Conservation (phyloP, 1,140 invertebrate genomes). For the Probaryconus sp. region DNA sequence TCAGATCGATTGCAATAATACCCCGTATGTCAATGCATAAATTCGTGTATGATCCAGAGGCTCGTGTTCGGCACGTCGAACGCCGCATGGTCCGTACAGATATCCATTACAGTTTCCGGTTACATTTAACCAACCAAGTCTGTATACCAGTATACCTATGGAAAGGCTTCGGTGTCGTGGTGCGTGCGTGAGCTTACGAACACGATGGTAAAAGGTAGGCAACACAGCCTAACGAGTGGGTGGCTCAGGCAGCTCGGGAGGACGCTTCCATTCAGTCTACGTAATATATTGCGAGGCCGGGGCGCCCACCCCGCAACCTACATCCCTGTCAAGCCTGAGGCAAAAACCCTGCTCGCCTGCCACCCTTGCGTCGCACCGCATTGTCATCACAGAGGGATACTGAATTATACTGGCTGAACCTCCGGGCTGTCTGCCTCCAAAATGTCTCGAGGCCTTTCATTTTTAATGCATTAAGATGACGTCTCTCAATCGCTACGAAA, state of each 20-base stretch:
- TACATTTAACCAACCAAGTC: slow-evolving; percentile 65
- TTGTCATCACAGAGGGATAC: slow-evolving; percentile 59
- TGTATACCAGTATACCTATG: slow-evolving; percentile 38
- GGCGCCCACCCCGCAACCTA: slow-evolving; percentile 22
- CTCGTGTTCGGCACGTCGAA: slow-evolving; percentile 46
- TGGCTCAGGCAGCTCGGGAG: slow-evolving; percentile 28
- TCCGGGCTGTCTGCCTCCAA: slow-evolving; percentile 22
- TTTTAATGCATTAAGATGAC: slow-evolving; percentile 46
- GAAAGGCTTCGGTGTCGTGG: slow-evolving; percentile 13
- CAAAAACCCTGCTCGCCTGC: slow-evolving; percentile 29
- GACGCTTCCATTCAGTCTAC: slow-evolving; percentile 47
- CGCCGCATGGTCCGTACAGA: slow-evolving; percentile 56
- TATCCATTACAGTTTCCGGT: slow-evolving; percentile 66
- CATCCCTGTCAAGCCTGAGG: slow-evolving; percentile 29
- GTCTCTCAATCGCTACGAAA: slow-evolving; percentile 25
- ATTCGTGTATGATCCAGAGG: slow-evolving; percentile 53
- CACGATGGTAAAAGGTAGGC: slow-evolving; percentile 41
- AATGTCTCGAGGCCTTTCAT: slow-evolving; percentile 47
- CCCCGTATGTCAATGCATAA: slow-evolving; percentile 51
- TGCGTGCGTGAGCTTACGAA: slow-evolving; percentile 31
- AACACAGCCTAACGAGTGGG: slow-evolving; percentile 57
- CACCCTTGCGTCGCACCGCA: slow-evolving; percentile 37
- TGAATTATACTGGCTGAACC: slow-evolving; percentile 60
- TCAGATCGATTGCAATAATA: slow-evolving; percentile 50
- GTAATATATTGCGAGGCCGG: slow-evolving; percentile 47